A percentile compares a stretch with the other conserved stretches of the same genome.
Evolutionary conservation across 1,140 invertebrate species (phyloP).

Genomic region (Lasaia peninsularis): DNA sequence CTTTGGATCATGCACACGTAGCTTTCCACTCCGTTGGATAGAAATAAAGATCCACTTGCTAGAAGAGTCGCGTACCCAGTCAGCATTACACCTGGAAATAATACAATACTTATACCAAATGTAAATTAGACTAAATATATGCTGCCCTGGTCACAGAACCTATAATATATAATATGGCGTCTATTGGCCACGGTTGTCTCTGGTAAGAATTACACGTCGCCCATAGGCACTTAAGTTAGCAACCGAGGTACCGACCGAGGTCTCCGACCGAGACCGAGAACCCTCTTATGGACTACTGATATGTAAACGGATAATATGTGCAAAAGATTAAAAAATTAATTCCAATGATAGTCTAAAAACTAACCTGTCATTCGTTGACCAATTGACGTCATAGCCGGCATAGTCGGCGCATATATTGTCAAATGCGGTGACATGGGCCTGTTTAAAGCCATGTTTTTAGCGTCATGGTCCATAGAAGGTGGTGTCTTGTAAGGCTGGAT

Average conservation of each 20-base stretch:
- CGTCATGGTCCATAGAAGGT: conserved; percentile 44
- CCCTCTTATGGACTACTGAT: no score
- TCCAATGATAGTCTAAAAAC: conserved; percentile 11
- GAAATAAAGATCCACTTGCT: conserved; percentile 38
- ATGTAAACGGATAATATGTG: no score
- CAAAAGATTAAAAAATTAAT: no score
- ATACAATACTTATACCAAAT: no score
- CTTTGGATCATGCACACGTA: conserved; percentile 59
- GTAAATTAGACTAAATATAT: no score
- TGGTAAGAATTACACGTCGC: no score
- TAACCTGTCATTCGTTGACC: conserved; percentile 87
- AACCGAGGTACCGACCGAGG: no score
- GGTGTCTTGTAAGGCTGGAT: conserved; percentile 38
- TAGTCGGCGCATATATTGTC: conserved; percentile 87
- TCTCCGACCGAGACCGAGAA: no score
- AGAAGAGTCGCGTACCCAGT: conserved; percentile 38
- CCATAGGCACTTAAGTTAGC: no score
- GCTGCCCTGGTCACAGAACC: no score
- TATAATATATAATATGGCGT: no score
- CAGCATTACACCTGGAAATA: conserved; percentile 41
- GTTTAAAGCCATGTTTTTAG: conserved; percentile 61
- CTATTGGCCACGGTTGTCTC: no score
- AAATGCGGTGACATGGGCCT: conserved; percentile 92
- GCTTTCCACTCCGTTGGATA: conserved; percentile 50
- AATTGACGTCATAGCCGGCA: conserved; percentile 88